Conservation (phyloP, 1,140 invertebrate species). For the Heterodera carotae region DNA sequence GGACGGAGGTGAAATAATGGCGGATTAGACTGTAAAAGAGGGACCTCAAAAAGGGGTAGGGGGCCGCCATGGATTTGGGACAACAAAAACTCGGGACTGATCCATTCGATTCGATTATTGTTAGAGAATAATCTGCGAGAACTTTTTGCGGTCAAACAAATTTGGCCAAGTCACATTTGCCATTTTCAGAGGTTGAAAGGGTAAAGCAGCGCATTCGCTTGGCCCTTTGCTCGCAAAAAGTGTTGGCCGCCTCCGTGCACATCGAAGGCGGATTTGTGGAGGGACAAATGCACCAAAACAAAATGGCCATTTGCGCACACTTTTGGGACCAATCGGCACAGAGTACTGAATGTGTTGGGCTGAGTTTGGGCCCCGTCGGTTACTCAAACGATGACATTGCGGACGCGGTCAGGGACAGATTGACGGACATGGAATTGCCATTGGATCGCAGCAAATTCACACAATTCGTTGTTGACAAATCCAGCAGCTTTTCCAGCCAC, state of each 20-base stretch:
- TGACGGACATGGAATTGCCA: conserved; percentile 6
- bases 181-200: background rate
- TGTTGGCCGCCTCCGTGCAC: background rate
- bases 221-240: background rate
- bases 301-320: background rate
- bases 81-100: too few species aligned
- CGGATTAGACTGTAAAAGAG: background rate
- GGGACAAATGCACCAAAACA: background rate
- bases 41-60: too few species aligned
- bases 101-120: too few species aligned
- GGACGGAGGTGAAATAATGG: conserved; percentile 2
- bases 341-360: background rate
- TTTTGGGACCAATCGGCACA: conserved; percentile 4
- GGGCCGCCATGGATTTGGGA: too few species aligned
- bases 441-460: background rate
- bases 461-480: background rate
- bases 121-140: too few species aligned
- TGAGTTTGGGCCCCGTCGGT: background rate
- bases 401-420: background rate
- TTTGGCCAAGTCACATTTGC: background rate
- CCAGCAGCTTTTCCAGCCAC: background rate
- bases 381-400: conserved; percentile 5
- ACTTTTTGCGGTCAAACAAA: too few species aligned
- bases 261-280: background rate
- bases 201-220: background rate